Base-by-base conservation (phyloP, 2,888 invertebrate species). In the Chloroclystis v-ata region DNA sequence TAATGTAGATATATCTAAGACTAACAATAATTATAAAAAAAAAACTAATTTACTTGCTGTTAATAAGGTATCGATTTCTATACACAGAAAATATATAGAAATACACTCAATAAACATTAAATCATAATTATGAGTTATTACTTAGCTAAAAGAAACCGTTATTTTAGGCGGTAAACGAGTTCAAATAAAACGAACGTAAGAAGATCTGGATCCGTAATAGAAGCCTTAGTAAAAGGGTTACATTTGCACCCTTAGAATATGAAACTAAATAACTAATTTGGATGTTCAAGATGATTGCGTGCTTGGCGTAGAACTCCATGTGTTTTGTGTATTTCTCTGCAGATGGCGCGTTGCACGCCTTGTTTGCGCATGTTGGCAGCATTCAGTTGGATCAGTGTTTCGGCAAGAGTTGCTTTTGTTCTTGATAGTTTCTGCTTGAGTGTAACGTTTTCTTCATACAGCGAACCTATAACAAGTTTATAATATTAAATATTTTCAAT, bases 301-400 rank as follows among this genome's bases (percentile, higher is more conserved):
- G 93, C 94, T 78, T 92, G 92, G 50, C 92, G 91, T 51, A 95
- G 83, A 38, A 94, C 93, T 60, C 92, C 92, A 59, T 94, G 93
- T 14, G 94, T 94, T 80, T 94, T 93, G 67, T 93, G 91, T 62
- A 95, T 92, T 79, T 95, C 93, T 64, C 92, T 91, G 72, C 93
- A 94, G 70, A 96, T 95, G 33, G 95, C 94, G 65, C 93, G 92
- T 74, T 96, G 95, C 26, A 95, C 93, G 75, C 92, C 92, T 67
- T 92, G 92, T 75, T 95, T 96, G 59, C 92, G 91, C 75, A 93
- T 91, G 75, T 95, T 95, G 37, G 95, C 92, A 9, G 91, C 89
- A 59, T 92, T 92, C 39, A 96, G 82, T 71, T 95, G 93, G 47
- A 91, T 89, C 56, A 93, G 89, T 4, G 95, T 95, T 61, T 94